Evolutionary conservation across 2,888 invertebrate species (phyloP), one percentile per base, ranked within the genome.

Genomic region (Ormyrus nitidulus): DNA sequence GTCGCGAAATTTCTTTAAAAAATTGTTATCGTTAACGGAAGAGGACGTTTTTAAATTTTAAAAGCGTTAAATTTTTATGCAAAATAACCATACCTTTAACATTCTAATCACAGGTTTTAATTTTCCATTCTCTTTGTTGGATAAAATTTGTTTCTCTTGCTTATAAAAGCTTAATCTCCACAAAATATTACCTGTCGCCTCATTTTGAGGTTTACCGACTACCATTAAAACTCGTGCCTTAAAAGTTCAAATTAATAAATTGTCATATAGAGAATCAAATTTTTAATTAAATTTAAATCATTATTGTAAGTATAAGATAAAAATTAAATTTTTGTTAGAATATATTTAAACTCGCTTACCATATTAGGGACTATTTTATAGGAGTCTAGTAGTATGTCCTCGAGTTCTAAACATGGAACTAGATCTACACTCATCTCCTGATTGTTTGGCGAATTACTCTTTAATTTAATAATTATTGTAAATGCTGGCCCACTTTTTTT

Each of bases 131-230:
- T 70, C 70, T 0, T 9, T 11, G 2, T 91, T 89, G 48, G 8
- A 13, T 13, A 93, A 90, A 81, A 93, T 85, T 59, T 91, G 91
- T 46, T 91, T 90, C 86, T 93, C 93, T 83, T 92, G 92, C 68
- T 92, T 91, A 83, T 93, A 93, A 86, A 93, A 93, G 6, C 92
- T 92, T 48, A 92, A 90, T n/a, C 93, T 89, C 93, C 93, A 93
- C 83, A 91, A 91, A 0, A 90, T 86, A 8, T 85, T 84, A 86
- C 86, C 64, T 81, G 82, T 59, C 4, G 56, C 84, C 83, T 91
- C 53, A 51, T 70, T 13, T 49, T 8, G 0, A 85, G 86, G 84
- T 93, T 93, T 0, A 93, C 93, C 46, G 93, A 92, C 11, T 92
- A 92, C 54, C 91, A 88, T 91, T 92, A 93, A 10, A 91, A 56